Base-by-base conservation (phyloP, 2,888 invertebrate species). In the Xylophagus ater region DNA sequence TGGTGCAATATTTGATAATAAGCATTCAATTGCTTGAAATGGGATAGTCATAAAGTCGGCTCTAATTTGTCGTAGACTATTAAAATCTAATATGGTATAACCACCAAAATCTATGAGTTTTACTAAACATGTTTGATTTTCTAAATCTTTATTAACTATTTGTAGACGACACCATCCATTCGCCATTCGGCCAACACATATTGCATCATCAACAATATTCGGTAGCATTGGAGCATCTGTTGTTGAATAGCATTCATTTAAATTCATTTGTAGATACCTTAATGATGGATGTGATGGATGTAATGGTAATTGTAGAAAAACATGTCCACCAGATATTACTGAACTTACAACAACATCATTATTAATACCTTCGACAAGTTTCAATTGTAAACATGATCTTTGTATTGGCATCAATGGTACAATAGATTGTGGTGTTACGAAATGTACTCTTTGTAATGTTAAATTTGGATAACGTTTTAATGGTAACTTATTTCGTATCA, bases 21-120 rank as follows among this genome's bases (percentile, higher is more conserved):
- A 76, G 59, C 94, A 90, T 70, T 98, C 97, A 34, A 88, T 83
- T 41, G 96, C 90, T 75, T 97, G 96, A 76, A 97, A 97, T 37
- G 97, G 97, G 62, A 96, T 71, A 42, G 80, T 72, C 74, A 94
- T 81, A 63, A 92, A 94, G 67, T 97, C 94, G 38, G 81, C 81
- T 53, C 92, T 76, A 51, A 98, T 93, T 69, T 96, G 93, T 58
- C 88, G 78, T 57, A 97, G 74, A 49, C 77, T 73, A 40, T 75
- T 70, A 50, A 81, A 80, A 52, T 78, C 76, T 39, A 93, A 74
- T 42, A 75, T 75, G 55, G 81, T 76, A 64, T 85, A 97, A 35
- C 97, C 97, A 34, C 98, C 98, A 55, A 89, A 90, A 69, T 98
- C 98, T 35, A 97, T 79, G 60, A 89, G 81, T 65, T 84, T 84